Evolutionary conservation across 2,797 vertebrate species (phyloP).

Genomic region (Holocentrus rufus): DNA sequence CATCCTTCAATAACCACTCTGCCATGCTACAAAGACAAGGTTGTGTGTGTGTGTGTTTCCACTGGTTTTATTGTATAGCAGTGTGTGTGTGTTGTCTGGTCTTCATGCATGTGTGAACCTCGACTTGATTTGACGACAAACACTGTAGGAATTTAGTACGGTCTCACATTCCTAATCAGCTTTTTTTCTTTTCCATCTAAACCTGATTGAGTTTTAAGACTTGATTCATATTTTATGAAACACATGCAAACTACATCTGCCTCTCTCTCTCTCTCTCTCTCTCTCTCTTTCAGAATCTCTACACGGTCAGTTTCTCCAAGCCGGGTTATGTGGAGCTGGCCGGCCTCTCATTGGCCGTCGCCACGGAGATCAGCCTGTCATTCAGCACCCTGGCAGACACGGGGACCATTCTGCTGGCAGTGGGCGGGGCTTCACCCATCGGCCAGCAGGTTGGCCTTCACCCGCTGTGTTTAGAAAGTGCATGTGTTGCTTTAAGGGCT

Average conservation of each 20-base stretch:
- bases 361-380: constrained; percentile 94
- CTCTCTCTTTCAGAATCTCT: constrained; percentile 85
- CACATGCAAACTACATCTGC: not conserved
- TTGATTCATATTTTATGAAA: not conserved
- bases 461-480: not conserved
- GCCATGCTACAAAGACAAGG: not conserved
- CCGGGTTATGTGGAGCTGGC: constrained; percentile 91
- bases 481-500: too few species aligned
- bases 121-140: not conserved
- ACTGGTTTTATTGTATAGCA: not conserved
- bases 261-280: too few species aligned
- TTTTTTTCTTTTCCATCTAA: not conserved
- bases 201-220: not conserved
- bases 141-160: not conserved
- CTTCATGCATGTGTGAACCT: constrained; percentile 13
- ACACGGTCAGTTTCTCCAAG: constrained; percentile 92
- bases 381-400: constrained; percentile 94
- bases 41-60: not conserved
- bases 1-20: not conserved
- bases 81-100: not conserved
- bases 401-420: constrained; percentile 90
- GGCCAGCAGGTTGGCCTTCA: constrained; percentile 52
- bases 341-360: constrained; percentile 82
- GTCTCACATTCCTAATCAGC: not conserved
- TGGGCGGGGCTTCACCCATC: constrained; percentile 65